Percentiles rank a stretch among this genome's conserved stretches.
These are phyloP conservation scores for Dynastes maya DNA, from an alignment of 2,888 invertebrate species.

Conservation along the genomic window DNA sequence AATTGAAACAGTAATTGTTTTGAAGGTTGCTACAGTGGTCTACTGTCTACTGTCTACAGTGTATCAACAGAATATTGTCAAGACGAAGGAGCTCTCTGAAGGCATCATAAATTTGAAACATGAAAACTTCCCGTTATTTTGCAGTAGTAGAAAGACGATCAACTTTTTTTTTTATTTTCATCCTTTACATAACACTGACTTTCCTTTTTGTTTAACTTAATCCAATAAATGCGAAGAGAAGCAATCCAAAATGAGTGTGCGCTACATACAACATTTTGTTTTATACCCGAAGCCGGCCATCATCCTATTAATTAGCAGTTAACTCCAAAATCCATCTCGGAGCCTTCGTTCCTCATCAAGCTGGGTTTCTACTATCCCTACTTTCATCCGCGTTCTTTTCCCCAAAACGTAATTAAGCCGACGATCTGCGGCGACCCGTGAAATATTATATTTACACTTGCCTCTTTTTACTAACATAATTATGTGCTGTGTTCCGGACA, in stretches of 20 bases:
- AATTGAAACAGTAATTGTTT: no score
- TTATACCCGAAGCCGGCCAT: slow-evolving; percentile 14
- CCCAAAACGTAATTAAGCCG: slow-evolving; percentile 19
- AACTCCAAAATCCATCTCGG: slow-evolving; percentile 25
- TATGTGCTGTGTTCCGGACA: slow-evolving; percentile 2
- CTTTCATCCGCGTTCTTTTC: neutral
- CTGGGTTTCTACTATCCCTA: neutral
- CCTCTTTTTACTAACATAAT: slow-evolving; percentile 20
- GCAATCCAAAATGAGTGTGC: slow-evolving; percentile 6
- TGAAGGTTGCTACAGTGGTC: no score
- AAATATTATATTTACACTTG: slow-evolving; percentile 28
- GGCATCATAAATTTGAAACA: no score
- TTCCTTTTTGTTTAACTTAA: no score
- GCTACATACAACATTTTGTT: slow-evolving; percentile 7
- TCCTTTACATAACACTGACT: no score
- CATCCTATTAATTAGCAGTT: slow-evolving; percentile 24
- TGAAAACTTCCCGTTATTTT: no score
- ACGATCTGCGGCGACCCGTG: slow-evolving; percentile 13
- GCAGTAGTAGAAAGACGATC: no score
- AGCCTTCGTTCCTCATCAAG: neutral
- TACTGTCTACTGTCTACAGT: no score
- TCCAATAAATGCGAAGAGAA: neutral
- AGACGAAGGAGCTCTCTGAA: no score
- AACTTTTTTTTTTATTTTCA: no score
- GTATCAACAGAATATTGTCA: no score